phyloP scores from a whole-genome alignment of 2,797 vertebrate genomes.

The Melanotaenia boesemani region DNA sequence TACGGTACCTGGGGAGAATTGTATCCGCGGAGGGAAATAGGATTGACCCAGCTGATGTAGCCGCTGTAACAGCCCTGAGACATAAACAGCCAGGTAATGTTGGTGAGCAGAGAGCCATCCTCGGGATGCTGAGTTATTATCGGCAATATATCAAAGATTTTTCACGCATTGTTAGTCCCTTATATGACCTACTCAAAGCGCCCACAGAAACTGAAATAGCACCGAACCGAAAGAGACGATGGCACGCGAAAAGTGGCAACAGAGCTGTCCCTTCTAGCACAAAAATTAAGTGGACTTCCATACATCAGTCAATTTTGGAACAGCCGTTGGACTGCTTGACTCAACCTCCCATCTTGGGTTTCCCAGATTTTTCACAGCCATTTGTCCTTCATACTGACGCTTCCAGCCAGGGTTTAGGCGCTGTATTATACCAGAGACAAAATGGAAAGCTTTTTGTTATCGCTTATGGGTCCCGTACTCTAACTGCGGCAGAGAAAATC shows the following conservation, averaged over 20 bases:
- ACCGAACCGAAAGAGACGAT: not conserved
- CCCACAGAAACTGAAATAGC: not conserved
- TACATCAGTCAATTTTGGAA: too few relatives aligned
- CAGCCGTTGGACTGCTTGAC: too few relatives aligned
- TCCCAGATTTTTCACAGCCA: conserved; percentile 17
- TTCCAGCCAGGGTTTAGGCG: not conserved
- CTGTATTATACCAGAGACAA: not conserved
- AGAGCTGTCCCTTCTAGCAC: not conserved
- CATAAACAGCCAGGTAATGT: not conserved
- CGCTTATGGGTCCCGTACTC: not conserved
- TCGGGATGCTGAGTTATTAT: conserved; percentile 11
- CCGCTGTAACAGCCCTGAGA: not conserved
- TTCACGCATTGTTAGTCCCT: not conserved
- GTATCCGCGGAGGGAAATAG: conserved; percentile 6
- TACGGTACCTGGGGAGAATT: not conserved
- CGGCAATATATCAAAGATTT: conserved; percentile 7
- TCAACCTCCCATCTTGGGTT: too few relatives aligned
- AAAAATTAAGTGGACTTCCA: not conserved
- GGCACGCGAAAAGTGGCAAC: not conserved
- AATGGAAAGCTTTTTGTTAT: not conserved
- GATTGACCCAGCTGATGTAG: conserved; percentile 4
- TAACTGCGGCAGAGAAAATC: not conserved
- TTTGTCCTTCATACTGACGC: not conserved
- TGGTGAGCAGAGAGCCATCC: conserved; percentile 4
- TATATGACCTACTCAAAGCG: conserved; percentile 1